Percentiles rank a stretch among this genome's conserved stretches.
Conservation (phyloP, 1,140 invertebrate genomes). For the Probaryconus sp. region DNA sequence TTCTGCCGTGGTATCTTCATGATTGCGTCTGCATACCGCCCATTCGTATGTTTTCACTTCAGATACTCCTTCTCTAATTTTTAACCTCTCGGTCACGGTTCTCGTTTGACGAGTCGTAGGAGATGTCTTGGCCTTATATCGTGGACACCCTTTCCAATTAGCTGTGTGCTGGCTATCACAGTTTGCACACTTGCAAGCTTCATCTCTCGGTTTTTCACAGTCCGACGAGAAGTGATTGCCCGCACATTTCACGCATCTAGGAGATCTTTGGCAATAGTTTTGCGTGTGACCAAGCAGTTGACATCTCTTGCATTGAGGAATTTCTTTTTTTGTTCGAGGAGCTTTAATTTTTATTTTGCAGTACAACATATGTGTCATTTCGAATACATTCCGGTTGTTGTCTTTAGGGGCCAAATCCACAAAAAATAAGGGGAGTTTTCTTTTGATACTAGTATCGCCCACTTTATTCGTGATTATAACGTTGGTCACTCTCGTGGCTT, state of each 20-base stretch:
- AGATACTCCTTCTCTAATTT: no score
- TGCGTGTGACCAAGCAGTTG: neutral
- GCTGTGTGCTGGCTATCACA: neutral
- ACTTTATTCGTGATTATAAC: neutral
- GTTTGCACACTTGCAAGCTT: neutral
- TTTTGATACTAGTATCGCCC: neutral
- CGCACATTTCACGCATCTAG: neutral
- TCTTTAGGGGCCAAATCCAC: neutral
- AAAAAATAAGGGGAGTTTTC: neutral
- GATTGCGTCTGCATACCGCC: no score
- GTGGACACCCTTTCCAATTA: constrained; percentile 1
- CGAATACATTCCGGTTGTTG: neutral
- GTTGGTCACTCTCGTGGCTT: neutral
- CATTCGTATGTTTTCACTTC: no score
- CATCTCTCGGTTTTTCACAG: neutral
- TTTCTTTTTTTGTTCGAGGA: neutral
- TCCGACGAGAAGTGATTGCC: neutral
- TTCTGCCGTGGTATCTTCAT: no score
- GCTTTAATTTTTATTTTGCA: constrained; percentile 2
- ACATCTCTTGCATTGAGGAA: neutral
- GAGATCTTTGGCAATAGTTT: neutral
- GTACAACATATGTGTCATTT: constrained; percentile 2
- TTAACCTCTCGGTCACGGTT: neutral
- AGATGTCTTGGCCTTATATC: neutral
- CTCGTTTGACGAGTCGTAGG: neutral